Conservation (phyloP, 2,797 vertebrate species). For the Decapterus maruadsi region DNA sequence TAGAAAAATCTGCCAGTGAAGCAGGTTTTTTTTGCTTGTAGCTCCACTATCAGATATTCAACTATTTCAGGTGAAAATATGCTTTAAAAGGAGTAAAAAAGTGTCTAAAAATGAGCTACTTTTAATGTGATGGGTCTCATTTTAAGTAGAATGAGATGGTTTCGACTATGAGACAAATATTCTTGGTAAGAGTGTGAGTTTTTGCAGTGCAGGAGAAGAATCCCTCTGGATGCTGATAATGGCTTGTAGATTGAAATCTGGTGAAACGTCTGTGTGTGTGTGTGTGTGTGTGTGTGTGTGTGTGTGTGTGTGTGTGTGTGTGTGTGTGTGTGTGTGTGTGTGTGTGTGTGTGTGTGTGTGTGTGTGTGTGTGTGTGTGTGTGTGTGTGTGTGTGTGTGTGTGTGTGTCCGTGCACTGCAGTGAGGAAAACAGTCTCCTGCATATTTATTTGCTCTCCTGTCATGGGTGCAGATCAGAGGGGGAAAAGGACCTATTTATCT, state of each 20-base stretch:
- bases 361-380: neutral
- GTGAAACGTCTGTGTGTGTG: neutral
- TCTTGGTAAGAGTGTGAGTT: too few relatives aligned
- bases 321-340: neutral
- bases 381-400: neutral
- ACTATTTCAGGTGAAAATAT: too few relatives aligned
- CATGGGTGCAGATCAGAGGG: conserved; percentile 4
- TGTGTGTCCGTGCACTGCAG: neutral
- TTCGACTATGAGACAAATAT: too few relatives aligned
- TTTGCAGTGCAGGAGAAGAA: neutral
- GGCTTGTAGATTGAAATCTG: conserved; percentile 32
- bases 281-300: neutral
- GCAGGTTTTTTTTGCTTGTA: too few relatives aligned
- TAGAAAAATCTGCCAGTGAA: too few relatives aligned
- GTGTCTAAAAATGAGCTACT: too few relatives aligned
- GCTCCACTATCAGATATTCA: too few relatives aligned
- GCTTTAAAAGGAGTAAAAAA: too few relatives aligned
- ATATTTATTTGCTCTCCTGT: conserved; percentile 30
- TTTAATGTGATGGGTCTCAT: too few relatives aligned
- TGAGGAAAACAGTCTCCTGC: neutral
- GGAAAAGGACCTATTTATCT: conserved; percentile 8
- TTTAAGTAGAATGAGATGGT: too few relatives aligned
- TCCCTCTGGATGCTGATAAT: conserved; percentile 25
- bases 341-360: neutral
- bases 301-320: neutral